Evolutionary conservation across 2,888 invertebrate species (phyloP), one percentile per base, ranked within the genome.

Genomic region (Andrena bucephala): DNA sequence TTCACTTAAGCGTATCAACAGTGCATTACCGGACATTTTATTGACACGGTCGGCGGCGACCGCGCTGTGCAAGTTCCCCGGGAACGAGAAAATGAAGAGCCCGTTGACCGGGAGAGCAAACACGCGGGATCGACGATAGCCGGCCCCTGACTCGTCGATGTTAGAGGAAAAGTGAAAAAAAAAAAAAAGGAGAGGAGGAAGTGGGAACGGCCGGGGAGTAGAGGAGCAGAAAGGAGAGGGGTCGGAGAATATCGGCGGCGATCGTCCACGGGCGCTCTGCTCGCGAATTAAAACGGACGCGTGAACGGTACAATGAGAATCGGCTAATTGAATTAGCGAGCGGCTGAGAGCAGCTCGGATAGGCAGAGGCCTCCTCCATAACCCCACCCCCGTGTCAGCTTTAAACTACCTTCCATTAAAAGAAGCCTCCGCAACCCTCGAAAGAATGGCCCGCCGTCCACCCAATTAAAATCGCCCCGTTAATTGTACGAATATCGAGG

Each of bases 251-350:
- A 78, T 66, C 57, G 71, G 54, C 29, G 33, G 57, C 48, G 27
- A 71, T 60, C 68, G 70, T 75, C 33, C 33, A 16, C 13, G 59
- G 66, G 31, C 59, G 68, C 33, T 50, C 71, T 66, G 78, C 72
- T 62, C 50, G 48, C 48, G 75, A 81, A 70, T 70, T 70, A 63
- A 78, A 78, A 76, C 48, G 36, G 77, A 66, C 68, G 54, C 54
- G 60, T 62, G 83, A 72, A 78, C 71, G 73, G 84, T 60, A 78
- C 74, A 76, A 75, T 77, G 75, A 75, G 68, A 82, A 74, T 78
- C 71, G 81, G 72, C 81, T 87, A 78, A 85, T 83, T 77, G 76
- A 84, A 76, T 78, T 77, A 65, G 57, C 63, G 13, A 36, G 68
- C 42, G 48, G 59, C 63, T 50, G 67, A 42, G 57, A 16, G 72